Evolutionary conservation across 2,797 vertebrate genomes (phyloP).

Genomic region (Rhabdophis nuchalis): DNA sequence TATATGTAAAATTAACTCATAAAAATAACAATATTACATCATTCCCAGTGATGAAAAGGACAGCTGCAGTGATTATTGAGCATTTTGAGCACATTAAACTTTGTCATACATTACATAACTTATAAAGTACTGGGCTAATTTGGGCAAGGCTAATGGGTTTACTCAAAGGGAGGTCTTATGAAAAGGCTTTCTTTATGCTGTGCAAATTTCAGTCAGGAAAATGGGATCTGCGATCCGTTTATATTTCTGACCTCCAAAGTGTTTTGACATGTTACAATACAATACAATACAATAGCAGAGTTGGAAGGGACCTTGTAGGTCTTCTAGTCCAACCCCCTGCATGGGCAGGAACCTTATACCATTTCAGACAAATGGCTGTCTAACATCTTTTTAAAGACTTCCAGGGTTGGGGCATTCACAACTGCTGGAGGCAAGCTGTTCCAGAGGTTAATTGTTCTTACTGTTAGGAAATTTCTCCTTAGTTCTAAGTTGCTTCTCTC

Average conservation of each 20-base stretch:
- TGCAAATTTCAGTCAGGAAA: slow-evolving; percentile 32
- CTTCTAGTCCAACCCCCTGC: too few species aligned
- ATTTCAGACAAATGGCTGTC: too few species aligned
- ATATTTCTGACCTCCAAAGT: slow-evolving; percentile 27
- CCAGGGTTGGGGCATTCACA: too few species aligned
- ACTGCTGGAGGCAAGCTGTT: too few species aligned
- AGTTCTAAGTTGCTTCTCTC: too few species aligned
- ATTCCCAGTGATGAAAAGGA: slow-evolving; percentile 61
- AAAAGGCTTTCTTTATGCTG: slow-evolving; percentile 49
- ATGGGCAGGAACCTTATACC: too few species aligned
- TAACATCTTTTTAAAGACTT: too few species aligned
- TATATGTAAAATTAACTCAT: slow-evolving; percentile 61
- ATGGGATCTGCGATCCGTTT: not conserved
- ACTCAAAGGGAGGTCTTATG: slow-evolving; percentile 50
- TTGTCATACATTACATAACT: slow-evolving; percentile 65
- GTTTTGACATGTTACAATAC: not conserved
- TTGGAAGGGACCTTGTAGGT: too few species aligned
- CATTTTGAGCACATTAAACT: slow-evolving; percentile 66
- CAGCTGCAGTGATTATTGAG: slow-evolving; percentile 60
- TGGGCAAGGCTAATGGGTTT: slow-evolving; percentile 64
- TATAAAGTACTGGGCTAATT: slow-evolving; percentile 67
- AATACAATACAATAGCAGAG: too few species aligned
- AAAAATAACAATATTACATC: slow-evolving; percentile 62
- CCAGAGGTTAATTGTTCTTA: too few species aligned
- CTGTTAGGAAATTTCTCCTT: too few species aligned